These are phyloP conservation scores for Habroteleia sp. DNA, from an alignment of 2,888 invertebrate species.

Conservation along the genomic window DNA sequence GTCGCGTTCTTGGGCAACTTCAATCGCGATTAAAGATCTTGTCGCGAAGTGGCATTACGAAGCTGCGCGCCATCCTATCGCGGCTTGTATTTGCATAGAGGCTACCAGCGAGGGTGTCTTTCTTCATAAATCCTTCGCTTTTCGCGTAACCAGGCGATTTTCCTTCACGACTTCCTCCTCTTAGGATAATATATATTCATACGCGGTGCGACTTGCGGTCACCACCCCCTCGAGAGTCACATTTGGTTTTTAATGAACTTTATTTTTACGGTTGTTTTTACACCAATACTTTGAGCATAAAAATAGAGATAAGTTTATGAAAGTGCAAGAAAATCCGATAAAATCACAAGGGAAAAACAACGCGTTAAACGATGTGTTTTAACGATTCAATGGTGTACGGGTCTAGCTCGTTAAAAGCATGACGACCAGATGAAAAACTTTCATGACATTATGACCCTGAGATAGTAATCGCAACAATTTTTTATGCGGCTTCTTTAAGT, in stretches of 20 bases:
- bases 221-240: neutral
- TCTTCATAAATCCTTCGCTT: slow-evolving; percentile 69
- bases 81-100: slow-evolving; percentile 72
- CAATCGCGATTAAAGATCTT: slow-evolving; percentile 80
- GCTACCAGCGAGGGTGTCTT: slow-evolving; percentile 59
- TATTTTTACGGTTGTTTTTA: slow-evolving; percentile 40
- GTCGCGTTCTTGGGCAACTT: slow-evolving; percentile 73
- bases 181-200: slow-evolving; percentile 43
- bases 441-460: slow-evolving; percentile 29
- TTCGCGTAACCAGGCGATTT: slow-evolving; percentile 55
- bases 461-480: slow-evolving; percentile 34
- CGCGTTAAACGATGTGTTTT: slow-evolving; percentile 48
- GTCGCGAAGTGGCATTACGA: slow-evolving; percentile 76
- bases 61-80: slow-evolving; percentile 67
- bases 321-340: slow-evolving; percentile 39
- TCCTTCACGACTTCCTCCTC: slow-evolving; percentile 37
- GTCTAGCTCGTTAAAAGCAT: slow-evolving; percentile 35
- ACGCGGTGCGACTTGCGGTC: neutral
- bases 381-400: slow-evolving; percentile 42
- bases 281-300: slow-evolving; percentile 30
- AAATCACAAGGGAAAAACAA: slow-evolving; percentile 34
- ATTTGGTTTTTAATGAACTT: slow-evolving; percentile 46
- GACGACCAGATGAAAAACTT: slow-evolving; percentile 29
- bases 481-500: slow-evolving; percentile 27
- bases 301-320: slow-evolving; percentile 54